A percentile compares a stretch with the other conserved stretches of the same genome.
Conservation (phyloP, 2,888 invertebrate species). For the Polymixis flavicincta region DNA sequence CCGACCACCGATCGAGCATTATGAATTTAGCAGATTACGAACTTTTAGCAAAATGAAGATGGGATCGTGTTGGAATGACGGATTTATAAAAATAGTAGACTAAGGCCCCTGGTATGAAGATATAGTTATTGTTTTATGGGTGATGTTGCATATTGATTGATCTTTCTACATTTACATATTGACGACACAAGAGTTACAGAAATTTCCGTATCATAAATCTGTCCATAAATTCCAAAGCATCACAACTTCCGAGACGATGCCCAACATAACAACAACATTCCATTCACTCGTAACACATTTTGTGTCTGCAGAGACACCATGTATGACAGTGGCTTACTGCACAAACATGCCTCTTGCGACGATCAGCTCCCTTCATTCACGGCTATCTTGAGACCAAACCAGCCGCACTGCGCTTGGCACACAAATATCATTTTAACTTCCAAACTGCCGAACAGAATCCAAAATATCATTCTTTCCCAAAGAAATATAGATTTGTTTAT, state of each 20-base stretch:
- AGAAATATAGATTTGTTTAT: conserved; percentile 43
- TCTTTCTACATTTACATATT: not conserved
- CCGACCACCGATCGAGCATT: too few relatives aligned
- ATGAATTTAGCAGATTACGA: too few relatives aligned
- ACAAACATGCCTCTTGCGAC: conserved; percentile 24
- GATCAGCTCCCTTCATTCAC: not conserved
- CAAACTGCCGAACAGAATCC: conserved; percentile 41
- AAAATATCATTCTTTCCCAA: conserved; percentile 26
- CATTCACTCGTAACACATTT: conserved; percentile 15
- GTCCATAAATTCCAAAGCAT: not conserved
- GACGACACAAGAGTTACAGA: not conserved
- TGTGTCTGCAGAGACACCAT: conserved; percentile 21
- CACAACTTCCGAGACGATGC: conserved; percentile 2
- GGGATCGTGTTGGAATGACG: too few relatives aligned
- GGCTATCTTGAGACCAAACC: conserved; percentile 3
- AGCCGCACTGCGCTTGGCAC: conserved; percentile 60
- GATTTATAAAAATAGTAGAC: too few relatives aligned
- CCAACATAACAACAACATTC: conserved; percentile 5
- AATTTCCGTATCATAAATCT: not conserved
- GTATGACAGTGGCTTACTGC: not conserved
- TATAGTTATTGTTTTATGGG: not conserved
- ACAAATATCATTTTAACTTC: conserved; percentile 49
- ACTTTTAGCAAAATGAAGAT: too few relatives aligned
- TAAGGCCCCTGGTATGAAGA: not conserved
- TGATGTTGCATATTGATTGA: not conserved